Percentiles rank a stretch among this genome's conserved stretches.
These are phyloP conservation scores for Tretioscincus oriximinensis DNA, from an alignment of 2,113 vertebrate species.

Conservation along the genomic window DNA sequence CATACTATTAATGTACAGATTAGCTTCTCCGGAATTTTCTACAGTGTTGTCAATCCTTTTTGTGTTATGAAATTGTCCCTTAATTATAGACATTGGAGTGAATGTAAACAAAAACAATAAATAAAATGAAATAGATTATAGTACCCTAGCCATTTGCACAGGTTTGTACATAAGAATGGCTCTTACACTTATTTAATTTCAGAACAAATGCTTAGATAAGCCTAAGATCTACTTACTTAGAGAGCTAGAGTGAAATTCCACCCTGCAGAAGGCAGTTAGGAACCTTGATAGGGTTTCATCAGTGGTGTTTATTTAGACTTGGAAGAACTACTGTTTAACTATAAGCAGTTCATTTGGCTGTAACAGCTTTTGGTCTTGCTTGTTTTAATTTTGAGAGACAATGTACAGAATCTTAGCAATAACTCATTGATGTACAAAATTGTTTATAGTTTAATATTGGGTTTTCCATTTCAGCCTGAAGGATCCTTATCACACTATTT, in stretches of 20 bases:
- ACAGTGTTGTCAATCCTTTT: constrained; percentile 25
- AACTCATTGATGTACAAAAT: not conserved
- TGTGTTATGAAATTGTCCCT: constrained; percentile 31
- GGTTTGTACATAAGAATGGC: not conserved
- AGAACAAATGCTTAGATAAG: not conserved
- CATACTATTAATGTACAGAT: constrained; percentile 5
- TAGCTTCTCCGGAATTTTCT: constrained; percentile 31
- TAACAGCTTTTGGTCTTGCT: not conserved
- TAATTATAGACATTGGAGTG: constrained; percentile 13
- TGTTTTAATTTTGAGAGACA: not conserved
- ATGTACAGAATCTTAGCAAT: not conserved
- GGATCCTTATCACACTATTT: not conserved
- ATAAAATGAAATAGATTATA: constrained; percentile 5
- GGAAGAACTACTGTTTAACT: not conserved
- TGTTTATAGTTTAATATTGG: not conserved
- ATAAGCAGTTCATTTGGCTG: not conserved
- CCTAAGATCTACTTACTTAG: constrained; percentile 12
- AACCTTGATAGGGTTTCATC: constrained; percentile 18
- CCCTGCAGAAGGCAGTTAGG: constrained; percentile 11
- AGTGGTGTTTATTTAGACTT: constrained; percentile 5
- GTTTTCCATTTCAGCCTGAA: not conserved
- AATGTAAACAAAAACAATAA: constrained; percentile 28
- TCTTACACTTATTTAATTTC: constrained; percentile 23
- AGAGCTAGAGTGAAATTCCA: constrained; percentile 16
- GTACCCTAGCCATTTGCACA: not conserved